These are phyloP conservation scores for Eubucco bourcierii DNA, from an alignment of 2,113 vertebrate species.

Conservation along the genomic window DNA sequence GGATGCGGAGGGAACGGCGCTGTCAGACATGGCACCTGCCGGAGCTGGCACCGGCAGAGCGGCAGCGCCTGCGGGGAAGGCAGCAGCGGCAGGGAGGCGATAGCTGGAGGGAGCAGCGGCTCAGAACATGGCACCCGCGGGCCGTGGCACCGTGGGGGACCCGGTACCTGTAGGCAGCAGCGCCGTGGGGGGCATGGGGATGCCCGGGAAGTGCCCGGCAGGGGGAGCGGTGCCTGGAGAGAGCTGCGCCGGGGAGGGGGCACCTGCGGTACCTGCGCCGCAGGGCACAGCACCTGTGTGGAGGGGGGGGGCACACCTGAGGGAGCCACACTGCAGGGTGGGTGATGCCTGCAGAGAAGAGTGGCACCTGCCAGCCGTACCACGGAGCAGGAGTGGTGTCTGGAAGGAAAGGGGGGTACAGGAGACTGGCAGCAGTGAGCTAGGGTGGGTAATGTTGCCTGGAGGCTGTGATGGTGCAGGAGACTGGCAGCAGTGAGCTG, in stretches of 20 bases:
- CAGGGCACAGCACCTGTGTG: neutral
- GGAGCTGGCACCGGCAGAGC: neutral
- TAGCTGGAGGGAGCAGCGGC: conserved; percentile 8
- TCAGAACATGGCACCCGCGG: conserved; percentile 31
- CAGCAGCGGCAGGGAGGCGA: neutral
- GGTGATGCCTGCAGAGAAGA: neutral
- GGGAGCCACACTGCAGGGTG: neutral
- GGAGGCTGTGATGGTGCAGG: neutral
- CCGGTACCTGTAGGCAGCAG: neutral
- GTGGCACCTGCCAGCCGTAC: neutral
- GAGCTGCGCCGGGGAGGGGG: neutral
- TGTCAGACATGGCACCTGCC: conserved; percentile 39
- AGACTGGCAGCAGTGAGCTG: too few species aligned
- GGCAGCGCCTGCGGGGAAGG: conserved; percentile 3
- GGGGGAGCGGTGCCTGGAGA: neutral
- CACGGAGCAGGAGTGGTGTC: accelerated
- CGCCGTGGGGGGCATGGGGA: neutral
- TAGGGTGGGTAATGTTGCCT: neutral
- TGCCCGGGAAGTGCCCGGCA: neutral
- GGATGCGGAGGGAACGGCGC: neutral
- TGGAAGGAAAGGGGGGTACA: neutral
- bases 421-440: neutral
- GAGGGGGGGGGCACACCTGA: neutral
- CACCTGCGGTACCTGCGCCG: neutral
- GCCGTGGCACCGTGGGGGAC: neutral